Evolutionary conservation across 2,113 vertebrate species (phyloP).

Genomic region (Platycercus adscitus): DNA sequence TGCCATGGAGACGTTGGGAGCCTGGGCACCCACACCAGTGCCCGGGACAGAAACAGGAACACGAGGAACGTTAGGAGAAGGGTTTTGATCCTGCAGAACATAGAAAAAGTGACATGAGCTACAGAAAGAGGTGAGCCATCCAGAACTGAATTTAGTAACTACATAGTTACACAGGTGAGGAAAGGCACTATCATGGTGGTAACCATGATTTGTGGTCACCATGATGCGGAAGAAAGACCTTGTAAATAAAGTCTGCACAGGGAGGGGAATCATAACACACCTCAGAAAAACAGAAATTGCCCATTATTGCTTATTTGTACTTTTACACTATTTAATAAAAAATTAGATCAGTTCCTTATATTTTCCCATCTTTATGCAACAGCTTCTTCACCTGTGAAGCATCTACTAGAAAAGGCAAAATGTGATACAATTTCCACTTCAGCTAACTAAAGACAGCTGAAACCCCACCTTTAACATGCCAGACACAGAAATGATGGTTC

Average conservation of each 20-base stretch:
- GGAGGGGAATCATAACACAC: background rate
- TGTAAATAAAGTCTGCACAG: background rate
- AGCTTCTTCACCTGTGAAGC: background rate
- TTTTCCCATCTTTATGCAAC: background rate
- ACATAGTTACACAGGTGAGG: background rate
- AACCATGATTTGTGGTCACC: background rate
- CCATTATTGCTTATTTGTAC: background rate
- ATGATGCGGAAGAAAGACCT: background rate
- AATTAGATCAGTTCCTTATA: background rate
- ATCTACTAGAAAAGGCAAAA: background rate
- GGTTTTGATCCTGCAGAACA: slow-evolving; percentile 85
- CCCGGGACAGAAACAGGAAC: slow-evolving; percentile 78
- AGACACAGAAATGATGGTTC: background rate
- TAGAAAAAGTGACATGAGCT: background rate
- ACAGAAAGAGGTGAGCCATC: background rate
- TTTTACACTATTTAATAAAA: background rate
- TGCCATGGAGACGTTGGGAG: slow-evolving; percentile 77
- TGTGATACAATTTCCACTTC: background rate
- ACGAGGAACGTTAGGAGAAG: slow-evolving; percentile 74
- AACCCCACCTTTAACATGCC: background rate
- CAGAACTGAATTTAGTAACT: background rate
- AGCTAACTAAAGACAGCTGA: background rate
- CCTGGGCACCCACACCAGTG: slow-evolving; percentile 75
- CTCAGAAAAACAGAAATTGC: background rate
- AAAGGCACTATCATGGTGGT: background rate